These are phyloP conservation scores for Leptinotarsa texana DNA, from an alignment of 1,140 invertebrate species.

Conservation along the genomic window DNA sequence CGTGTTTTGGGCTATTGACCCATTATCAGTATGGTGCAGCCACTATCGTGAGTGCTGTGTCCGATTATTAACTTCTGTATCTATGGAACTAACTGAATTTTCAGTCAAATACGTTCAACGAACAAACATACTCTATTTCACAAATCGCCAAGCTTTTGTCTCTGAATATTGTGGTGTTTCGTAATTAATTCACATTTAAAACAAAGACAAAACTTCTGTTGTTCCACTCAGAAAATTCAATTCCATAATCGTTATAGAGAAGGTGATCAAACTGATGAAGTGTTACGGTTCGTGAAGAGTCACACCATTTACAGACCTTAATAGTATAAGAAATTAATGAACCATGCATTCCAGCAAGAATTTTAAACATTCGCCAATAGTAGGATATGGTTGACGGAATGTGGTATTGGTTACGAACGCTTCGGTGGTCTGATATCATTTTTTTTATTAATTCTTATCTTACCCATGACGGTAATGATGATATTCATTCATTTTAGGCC, in stretches of 20 bases:
- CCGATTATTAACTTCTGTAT: too few relatives aligned
- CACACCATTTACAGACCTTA: not conserved
- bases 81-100: too few relatives aligned
- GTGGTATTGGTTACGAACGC: not conserved
- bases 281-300: not conserved
- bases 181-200: not conserved
- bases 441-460: too few relatives aligned
- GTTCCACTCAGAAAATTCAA: too few relatives aligned
- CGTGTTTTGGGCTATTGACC: too few relatives aligned
- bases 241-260: not conserved
- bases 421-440: not conserved
- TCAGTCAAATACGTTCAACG: too few relatives aligned
- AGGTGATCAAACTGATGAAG: not conserved
- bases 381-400: slow-evolving; percentile 12
- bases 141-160: not conserved
- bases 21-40: too few relatives aligned
- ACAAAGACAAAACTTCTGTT: too few relatives aligned
- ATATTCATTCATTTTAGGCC: too few relatives aligned
- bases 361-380: slow-evolving; percentile 12
- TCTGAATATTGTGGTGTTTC: not conserved
- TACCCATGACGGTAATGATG: too few relatives aligned
- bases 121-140: not conserved
- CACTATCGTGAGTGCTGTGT: too few relatives aligned
- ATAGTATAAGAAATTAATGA: slow-evolving; percentile 15
- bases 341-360: slow-evolving; percentile 12